Evolutionary conservation across 2,888 invertebrate genomes (phyloP).

Genomic region (Carcina quercana): DNA sequence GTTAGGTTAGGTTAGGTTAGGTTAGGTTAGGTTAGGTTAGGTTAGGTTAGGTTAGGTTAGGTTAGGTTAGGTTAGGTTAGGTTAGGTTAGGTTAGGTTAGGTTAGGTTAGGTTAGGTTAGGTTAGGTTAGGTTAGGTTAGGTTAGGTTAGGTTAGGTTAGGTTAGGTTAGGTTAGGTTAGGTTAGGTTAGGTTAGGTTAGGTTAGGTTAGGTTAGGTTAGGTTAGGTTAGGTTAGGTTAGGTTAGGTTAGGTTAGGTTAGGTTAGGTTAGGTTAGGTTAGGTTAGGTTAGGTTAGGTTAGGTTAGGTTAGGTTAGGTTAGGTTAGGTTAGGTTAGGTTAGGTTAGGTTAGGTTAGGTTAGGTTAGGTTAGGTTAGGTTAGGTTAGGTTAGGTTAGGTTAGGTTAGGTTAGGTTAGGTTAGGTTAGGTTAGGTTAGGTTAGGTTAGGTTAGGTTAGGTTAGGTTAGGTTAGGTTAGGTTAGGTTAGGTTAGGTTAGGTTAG

Average conservation of each 20-base stretch:
- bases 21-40: conserved; percentile 7
- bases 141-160: conserved; percentile 16
- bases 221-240: conserved; percentile 9
- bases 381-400: conserved; percentile 17
- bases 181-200: conserved; percentile 18
- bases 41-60: conserved; percentile 14
- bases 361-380: conserved; percentile 18
- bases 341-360: conserved; percentile 19
- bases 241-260: conserved; percentile 12
- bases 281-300: conserved; percentile 14
- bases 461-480: conserved; percentile 14
- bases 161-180: conserved; percentile 16
- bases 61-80: conserved; percentile 11
- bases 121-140: conserved; percentile 16
- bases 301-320: conserved; percentile 12
- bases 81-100: conserved; percentile 15
- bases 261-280: conserved; percentile 11
- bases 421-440: conserved; percentile 12
- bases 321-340: conserved; percentile 18
- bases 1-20: conserved; percentile 13
- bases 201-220: conserved; percentile 4
- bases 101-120: conserved; percentile 12
- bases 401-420: conserved; percentile 19
- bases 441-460: conserved; percentile 12
- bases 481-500: conserved; percentile 15